phyloP scores from a whole-genome alignment of 2,797 vertebrate species.

The Channa striata region DNA sequence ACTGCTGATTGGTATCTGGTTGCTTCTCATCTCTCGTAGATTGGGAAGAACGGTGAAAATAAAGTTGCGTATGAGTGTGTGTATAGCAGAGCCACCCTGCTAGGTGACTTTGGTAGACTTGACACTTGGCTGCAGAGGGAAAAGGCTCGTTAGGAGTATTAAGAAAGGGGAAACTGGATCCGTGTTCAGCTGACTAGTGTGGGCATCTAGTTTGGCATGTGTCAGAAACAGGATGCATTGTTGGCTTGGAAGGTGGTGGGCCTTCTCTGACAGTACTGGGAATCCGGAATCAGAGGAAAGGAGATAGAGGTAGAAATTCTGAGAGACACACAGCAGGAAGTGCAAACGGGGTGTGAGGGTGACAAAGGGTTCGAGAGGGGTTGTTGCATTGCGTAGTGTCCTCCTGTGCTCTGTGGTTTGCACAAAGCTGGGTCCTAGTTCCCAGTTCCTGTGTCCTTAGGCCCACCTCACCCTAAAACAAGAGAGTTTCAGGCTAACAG shows the following conservation, averaged over 20 bases:
- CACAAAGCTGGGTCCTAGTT: conserved; percentile 67
- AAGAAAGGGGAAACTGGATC: conserved; percentile 82
- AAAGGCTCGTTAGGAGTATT: conserved; percentile 84
- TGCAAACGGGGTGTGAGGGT: conserved; percentile 59
- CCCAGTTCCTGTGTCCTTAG: conserved; percentile 18
- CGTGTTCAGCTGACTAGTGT: conserved; percentile 77
- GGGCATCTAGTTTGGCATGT: conserved; percentile 71
- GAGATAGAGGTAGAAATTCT: conserved; percentile 71
- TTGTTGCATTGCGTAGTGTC: conserved; percentile 60
- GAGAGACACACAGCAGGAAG: conserved; percentile 56
- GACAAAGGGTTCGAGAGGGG: conserved; percentile 48
- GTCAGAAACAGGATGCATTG: conserved; percentile 77
- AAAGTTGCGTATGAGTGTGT: too few species aligned
- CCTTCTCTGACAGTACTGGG: conserved; percentile 61
- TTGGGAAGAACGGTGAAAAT: conserved; percentile 38
- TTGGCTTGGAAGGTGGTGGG: conserved; percentile 39
- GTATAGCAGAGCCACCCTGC: conserved; percentile 46
- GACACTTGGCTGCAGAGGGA: conserved; percentile 79
- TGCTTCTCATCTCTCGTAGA: conserved; percentile 46
- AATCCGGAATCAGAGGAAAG: conserved; percentile 58
- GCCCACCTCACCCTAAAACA: conserved; percentile 27
- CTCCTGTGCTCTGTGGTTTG: conserved; percentile 40
- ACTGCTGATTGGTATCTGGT: conserved; percentile 50
- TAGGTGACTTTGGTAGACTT: conserved; percentile 81
- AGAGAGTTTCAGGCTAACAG: conserved; percentile 30